phyloP scores from a whole-genome alignment of 2,797 vertebrate species.

The Scyliorhinus canicula region DNA sequence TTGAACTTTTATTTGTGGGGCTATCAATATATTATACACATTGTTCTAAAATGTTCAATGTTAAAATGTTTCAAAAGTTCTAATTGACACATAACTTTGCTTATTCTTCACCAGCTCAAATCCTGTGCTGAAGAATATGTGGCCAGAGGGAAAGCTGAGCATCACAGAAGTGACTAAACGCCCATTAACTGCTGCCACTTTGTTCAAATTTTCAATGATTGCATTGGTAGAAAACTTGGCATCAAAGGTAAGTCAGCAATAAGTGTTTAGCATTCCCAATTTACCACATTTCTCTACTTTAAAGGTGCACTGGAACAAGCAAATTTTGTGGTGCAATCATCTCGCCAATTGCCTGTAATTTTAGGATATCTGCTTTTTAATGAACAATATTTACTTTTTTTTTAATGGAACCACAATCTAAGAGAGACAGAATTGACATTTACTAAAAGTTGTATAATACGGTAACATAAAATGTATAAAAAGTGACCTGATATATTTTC shows the following conservation, averaged over 20 bases:
- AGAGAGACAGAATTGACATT: not conserved
- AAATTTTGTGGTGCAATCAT: not conserved
- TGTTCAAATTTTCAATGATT: constrained; percentile 98
- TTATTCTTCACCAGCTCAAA: constrained; percentile 66
- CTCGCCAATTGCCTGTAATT: not conserved
- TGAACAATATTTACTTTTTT: not conserved
- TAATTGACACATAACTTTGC: not conserved
- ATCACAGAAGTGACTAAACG: constrained; percentile 97
- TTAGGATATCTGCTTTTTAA: not conserved
- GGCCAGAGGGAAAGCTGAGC: constrained; percentile 94
- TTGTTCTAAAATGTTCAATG: too few species aligned
- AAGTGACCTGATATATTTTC: not conserved
- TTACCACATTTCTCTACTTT: not conserved
- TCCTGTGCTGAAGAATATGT: constrained; percentile 88
- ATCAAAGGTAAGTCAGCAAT: constrained; percentile 69
- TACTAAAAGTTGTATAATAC: not conserved
- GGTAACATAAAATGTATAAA: not conserved
- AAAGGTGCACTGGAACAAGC: not conserved
- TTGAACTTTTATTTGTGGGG: not conserved
- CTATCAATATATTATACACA: not conserved
- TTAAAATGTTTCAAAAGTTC: not conserved
- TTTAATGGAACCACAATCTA: not conserved
- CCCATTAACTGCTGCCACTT: constrained; percentile 83
- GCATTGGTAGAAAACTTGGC: constrained; percentile 89
- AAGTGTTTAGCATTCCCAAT: not conserved